phyloP scores from a whole-genome alignment of 2,888 invertebrate genomes.

The Adelphocoris suturalis region DNA sequence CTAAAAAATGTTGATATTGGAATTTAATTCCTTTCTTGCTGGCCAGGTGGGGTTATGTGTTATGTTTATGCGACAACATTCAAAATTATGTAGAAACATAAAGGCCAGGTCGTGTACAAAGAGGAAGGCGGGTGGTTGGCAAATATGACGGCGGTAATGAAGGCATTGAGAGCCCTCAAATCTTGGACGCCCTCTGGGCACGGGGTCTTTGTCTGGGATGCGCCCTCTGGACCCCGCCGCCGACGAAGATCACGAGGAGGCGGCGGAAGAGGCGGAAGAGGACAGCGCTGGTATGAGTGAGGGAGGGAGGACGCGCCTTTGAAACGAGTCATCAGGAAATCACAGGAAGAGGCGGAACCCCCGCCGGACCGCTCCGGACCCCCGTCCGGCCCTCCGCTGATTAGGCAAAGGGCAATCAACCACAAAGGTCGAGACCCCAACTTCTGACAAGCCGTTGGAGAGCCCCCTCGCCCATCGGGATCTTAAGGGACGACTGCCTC shows the following conservation, averaged over 20 bases:
- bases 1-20: no score
- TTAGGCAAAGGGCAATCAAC: conserved; percentile 59
- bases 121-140: neutral
- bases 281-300: neutral
- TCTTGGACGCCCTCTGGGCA: neutral
- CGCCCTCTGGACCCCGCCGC: neutral
- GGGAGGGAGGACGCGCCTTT: conserved; percentile 5
- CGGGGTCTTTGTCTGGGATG: neutral
- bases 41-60: neutral
- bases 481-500: neutral
- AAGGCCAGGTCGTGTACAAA: neutral
- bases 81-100: no score
- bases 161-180: conserved; percentile 25
- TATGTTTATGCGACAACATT: no score
- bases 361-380: neutral
- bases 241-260: neutral
- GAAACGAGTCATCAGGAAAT: conserved; percentile 56
- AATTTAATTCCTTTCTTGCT: no score
- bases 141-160: conserved; percentile 22
- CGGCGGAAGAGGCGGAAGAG: neutral
- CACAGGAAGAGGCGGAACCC: neutral
- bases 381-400: neutral
- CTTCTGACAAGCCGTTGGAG: conserved; percentile 44
- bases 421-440: conserved; percentile 26
- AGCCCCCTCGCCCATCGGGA: conserved; percentile 27